These are phyloP conservation scores for Rutpela maculata DNA, from an alignment of 2,888 invertebrate species.

Conservation along the genomic window DNA sequence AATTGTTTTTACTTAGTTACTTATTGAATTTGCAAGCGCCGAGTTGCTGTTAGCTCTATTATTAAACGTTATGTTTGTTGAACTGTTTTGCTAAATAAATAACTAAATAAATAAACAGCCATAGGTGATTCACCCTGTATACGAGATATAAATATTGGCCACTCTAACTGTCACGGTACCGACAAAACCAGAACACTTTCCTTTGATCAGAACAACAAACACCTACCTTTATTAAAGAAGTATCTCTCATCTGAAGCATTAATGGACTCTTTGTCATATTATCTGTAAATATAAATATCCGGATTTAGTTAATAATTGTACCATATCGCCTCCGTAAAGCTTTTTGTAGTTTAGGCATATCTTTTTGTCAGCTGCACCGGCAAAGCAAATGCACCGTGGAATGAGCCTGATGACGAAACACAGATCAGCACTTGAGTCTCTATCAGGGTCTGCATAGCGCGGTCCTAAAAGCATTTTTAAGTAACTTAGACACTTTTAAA, in stretches of 20 bases:
- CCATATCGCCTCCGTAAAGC: conserved; percentile 49
- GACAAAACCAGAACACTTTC: conserved; percentile 19
- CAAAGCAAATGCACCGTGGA: conserved; percentile 46
- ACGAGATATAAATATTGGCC: not conserved
- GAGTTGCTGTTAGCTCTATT: too few relatives aligned
- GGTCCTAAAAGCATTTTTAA: conserved; percentile 72
- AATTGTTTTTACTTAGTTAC: too few relatives aligned
- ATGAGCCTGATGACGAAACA: conserved; percentile 62
- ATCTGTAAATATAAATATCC: conserved; percentile 57
- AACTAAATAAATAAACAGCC: not conserved
- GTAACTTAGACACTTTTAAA: conserved; percentile 71
- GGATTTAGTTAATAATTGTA: conserved; percentile 51
- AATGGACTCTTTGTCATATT: conserved; percentile 55
- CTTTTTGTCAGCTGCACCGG: conserved; percentile 43
- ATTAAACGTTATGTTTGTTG: too few relatives aligned
- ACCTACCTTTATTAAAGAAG: conserved; percentile 19
- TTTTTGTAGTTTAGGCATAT: conserved; percentile 47
- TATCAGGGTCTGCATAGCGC: conserved; percentile 60
- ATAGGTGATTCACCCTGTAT: not conserved
- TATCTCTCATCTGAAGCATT: conserved; percentile 36
- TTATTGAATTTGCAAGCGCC: too few relatives aligned
- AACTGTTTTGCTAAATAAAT: too few relatives aligned
- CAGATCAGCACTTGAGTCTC: conserved; percentile 67
- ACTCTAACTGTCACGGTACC: not conserved
- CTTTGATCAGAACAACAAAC: conserved; percentile 23